Percentiles rank a stretch among this genome's conserved stretches.
phyloP scores from a whole-genome alignment of 2,797 vertebrate genomes.

The Bradypodion ventrale region DNA sequence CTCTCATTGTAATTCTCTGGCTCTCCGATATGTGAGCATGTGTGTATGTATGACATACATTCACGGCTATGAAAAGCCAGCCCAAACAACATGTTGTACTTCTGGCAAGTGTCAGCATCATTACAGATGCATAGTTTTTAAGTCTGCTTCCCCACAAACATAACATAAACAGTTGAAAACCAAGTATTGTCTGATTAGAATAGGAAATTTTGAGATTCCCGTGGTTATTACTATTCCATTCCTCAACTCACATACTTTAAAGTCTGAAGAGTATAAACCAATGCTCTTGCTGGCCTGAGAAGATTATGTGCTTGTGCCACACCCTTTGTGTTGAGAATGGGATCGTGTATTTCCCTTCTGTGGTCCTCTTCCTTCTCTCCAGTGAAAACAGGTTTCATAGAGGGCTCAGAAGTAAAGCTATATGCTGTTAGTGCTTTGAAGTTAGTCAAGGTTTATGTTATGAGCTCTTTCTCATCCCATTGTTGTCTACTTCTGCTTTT shows the following conservation, averaged over 20 bases:
- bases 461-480: background rate
- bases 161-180: slow-evolving; percentile 1
- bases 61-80: background rate
- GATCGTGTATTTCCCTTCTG: background rate
- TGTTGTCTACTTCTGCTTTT: background rate
- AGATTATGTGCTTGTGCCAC: background rate
- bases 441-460: too few species aligned
- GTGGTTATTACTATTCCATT: background rate
- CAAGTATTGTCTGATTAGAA: slow-evolving; percentile 35
- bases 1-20: slow-evolving; percentile 26
- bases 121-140: background rate
- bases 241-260: background rate
- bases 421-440: background rate
- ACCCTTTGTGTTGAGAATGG: background rate
- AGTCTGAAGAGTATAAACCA: background rate
- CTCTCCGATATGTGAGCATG: background rate
- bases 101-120: background rate
- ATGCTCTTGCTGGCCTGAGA: background rate
- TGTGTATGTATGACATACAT: too few species aligned
- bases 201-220: slow-evolving; percentile 22
- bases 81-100: background rate
- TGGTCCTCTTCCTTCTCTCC: background rate
- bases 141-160: background rate
- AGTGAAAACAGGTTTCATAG: background rate
- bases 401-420: background rate